Conservation (phyloP, 2,888 invertebrate species). For the Noctua comes region DNA sequence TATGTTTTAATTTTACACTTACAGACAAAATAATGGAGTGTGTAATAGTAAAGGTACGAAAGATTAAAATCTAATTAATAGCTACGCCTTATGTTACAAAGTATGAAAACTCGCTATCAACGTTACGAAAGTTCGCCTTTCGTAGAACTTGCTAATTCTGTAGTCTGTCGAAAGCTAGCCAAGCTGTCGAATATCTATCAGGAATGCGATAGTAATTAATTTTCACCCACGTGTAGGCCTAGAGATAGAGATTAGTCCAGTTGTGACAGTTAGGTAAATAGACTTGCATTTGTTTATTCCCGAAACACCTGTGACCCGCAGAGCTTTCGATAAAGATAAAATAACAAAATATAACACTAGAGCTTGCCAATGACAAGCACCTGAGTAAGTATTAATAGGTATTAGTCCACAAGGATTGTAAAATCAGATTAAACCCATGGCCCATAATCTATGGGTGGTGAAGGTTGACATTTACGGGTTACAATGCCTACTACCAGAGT, state of each 20-base stretch:
- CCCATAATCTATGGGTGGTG: constrained; percentile 9
- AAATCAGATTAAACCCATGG: constrained; percentile 21
- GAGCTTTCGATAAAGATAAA: not conserved
- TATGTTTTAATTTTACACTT: constrained; percentile 23
- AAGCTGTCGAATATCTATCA: constrained; percentile 69
- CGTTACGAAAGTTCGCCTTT: constrained; percentile 62
- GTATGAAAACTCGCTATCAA: constrained; percentile 56
- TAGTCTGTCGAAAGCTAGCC: constrained; percentile 66
- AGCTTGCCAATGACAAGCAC: not conserved
- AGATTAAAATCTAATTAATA: constrained; percentile 37
- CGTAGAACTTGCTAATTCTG: constrained; percentile 56
- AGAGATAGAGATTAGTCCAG: constrained; percentile 31
- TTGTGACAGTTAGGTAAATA: constrained; percentile 22
- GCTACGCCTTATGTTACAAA: constrained; percentile 44
- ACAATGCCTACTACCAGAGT: constrained; percentile 6
- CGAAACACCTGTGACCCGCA: constrained; percentile 3
- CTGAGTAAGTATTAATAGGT: not conserved
- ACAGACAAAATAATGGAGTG: not conserved
- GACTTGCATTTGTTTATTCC: constrained; percentile 16
- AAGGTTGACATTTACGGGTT: constrained; percentile 39
- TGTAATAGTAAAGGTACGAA: constrained; percentile 10
- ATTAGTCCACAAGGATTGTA: constrained; percentile 1
- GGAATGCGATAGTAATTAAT: constrained; percentile 59
- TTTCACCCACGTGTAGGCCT: constrained; percentile 40
- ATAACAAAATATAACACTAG: not conserved